Evolutionary conservation across 2,888 invertebrate species (phyloP).

Genomic region (Argyresthia goedartella): DNA sequence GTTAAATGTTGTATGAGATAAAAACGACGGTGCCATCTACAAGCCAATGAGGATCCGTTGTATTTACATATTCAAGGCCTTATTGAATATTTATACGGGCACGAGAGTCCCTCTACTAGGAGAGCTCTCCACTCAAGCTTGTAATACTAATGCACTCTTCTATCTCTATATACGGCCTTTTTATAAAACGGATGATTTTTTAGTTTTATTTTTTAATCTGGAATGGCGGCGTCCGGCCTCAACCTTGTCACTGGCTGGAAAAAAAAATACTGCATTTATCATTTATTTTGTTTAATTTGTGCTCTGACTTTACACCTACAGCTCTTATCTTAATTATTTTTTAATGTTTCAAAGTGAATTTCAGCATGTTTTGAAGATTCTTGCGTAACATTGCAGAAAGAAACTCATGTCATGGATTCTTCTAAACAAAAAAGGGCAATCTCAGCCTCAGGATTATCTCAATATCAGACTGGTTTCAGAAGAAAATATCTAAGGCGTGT

Average conservation of each 20-base stretch:
- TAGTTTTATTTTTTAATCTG: neutral
- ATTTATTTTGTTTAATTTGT: neutral
- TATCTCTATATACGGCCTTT: slow-evolving; percentile 35
- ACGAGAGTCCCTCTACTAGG: slow-evolving; percentile 20
- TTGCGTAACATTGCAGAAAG: too few species aligned
- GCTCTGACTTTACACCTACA: too few species aligned
- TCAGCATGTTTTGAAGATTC: too few species aligned
- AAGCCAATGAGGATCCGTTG: slow-evolving; percentile 63
- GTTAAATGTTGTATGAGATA: slow-evolving; percentile 72
- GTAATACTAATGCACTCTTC: slow-evolving; percentile 49
- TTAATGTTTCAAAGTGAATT: too few species aligned
- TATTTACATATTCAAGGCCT: slow-evolving; percentile 67
- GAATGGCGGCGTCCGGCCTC: slow-evolving; percentile 1
- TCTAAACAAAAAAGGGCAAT: too few species aligned
- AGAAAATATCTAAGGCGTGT: too few species aligned
- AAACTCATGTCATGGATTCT: too few species aligned
- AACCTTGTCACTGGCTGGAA: slow-evolving; percentile 18
- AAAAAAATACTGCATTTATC: slow-evolving; percentile 30
- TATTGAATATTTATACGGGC: slow-evolving; percentile 67
- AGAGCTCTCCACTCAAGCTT: slow-evolving; percentile 49
- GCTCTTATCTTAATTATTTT: too few species aligned
- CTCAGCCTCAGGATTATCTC: too few species aligned
- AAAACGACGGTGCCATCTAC: slow-evolving; percentile 69
- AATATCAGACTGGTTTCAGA: too few species aligned
- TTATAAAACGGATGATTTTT: slow-evolving; percentile 15